Evolutionary conservation across 1,140 invertebrate species (phyloP), one percentile per base, ranked within the genome.

Genomic region (Gryllus bimaculatus): DNA sequence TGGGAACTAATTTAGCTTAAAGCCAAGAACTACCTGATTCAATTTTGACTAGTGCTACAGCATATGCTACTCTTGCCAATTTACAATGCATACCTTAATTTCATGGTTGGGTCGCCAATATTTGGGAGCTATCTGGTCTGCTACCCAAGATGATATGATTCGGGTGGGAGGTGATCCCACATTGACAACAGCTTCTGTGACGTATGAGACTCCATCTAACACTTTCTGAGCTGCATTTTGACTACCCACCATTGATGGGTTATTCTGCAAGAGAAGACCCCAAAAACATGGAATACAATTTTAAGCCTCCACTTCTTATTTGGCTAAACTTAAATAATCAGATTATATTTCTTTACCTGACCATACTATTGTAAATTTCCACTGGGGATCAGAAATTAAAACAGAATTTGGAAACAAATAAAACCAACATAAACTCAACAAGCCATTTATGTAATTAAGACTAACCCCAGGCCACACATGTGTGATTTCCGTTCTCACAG

Each of bases 51-150:
- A 39, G 1, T 39, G 5, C 5, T 39, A 39, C 26, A 39, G 5
- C 26, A 39, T 39, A 39, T 39, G 26, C 5, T 39, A 39, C 26
- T 39, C 26, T 5, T 39, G 26, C 26, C 26, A 39, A 39, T 39
- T 39, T 5, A 1, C 26, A 39, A 2, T 39, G 79, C 82, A 84
- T 83, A 92, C 90, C 81, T 86, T 89, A 78, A 95, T 94, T 83
- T 94, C 90, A 81, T 90, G 86, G 85, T 96, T 95, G 10, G 93
- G 92, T 74, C 90, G 88, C 94, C 94, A 95, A 85, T 95, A 95
- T 26, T 89, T 89, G 2, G 94, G 94, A 18, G 92, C 93, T 79
- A 93, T 90, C 83, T 93, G 90, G 86, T 95, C 93, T 4, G 93
- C 90, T 5, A 94, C 88, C 92, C 92, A 94, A 79, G 92, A 89